Evolutionary conservation across 2,797 vertebrate species (phyloP).

Genomic region (Neostethus bicornis): DNA sequence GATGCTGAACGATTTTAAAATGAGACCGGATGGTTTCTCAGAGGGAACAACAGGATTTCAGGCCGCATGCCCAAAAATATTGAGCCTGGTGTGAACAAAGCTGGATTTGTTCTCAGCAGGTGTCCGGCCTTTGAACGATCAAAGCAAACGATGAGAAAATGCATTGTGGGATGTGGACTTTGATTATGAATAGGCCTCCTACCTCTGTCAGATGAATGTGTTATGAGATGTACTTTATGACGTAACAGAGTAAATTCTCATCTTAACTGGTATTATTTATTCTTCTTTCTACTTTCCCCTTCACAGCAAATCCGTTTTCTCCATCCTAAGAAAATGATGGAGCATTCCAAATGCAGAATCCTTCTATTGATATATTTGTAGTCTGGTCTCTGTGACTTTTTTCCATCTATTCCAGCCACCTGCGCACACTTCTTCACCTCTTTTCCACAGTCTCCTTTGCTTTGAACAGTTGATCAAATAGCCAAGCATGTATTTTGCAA

Average conservation of each 20-base stretch:
- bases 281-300: no score
- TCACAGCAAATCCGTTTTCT: no score
- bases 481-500: no score
- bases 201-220: neutral
- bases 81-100: slow-evolving; percentile 27
- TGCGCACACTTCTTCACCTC: no score
- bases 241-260: slow-evolving; percentile 2
- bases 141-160: slow-evolving; percentile 12
- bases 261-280: neutral
- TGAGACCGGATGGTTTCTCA: slow-evolving; percentile 47
- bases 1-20: slow-evolving; percentile 59
- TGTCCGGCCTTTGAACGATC: slow-evolving; percentile 22
- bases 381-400: no score
- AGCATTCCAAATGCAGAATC: no score
- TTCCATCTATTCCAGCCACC: no score
- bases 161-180: slow-evolving; percentile 2
- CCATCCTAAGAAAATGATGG: no score
- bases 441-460: no score
- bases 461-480: no score
- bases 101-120: slow-evolving; percentile 31
- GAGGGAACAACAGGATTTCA: slow-evolving; percentile 41
- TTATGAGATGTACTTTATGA: slow-evolving; percentile 1
- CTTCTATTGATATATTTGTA: no score
- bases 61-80: slow-evolving; percentile 23
- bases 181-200: slow-evolving; percentile 11